Percentiles rank a stretch among this genome's conserved stretches.
These are phyloP conservation scores for Mythimna albipuncta DNA, from an alignment of 2,888 invertebrate genomes.

Conservation along the genomic window DNA sequence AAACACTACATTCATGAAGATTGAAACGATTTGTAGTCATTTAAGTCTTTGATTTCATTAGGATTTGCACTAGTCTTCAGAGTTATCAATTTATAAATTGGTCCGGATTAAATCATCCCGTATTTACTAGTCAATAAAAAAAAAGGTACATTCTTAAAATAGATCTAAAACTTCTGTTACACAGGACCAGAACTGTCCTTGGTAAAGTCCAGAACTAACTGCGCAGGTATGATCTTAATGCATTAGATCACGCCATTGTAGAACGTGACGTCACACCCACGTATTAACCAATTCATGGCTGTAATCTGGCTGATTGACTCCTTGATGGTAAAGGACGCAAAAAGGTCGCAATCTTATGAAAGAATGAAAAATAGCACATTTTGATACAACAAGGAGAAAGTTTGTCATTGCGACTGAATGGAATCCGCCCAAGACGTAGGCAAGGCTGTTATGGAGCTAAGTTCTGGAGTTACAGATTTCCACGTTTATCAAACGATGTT, in stretches of 20 bases:
- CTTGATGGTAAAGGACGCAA: background rate
- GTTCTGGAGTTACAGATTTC: no score
- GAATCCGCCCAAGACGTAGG: no score
- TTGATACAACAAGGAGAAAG: no score
- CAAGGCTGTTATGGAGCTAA: no score
- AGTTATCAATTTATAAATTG: background rate
- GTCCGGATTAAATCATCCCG: no score
- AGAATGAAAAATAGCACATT: no score
- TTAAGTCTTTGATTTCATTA: background rate
- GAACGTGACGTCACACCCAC: constrained; percentile 18
- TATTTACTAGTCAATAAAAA: background rate
- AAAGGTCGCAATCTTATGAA: background rate
- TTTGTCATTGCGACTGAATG: no score
- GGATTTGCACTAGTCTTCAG: background rate
- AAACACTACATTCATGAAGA: no score
- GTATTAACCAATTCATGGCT: constrained; percentile 35
- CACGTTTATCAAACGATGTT: no score
- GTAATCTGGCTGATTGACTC: background rate
- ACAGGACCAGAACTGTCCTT: constrained; percentile 12
- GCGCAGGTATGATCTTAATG: constrained; percentile 14
- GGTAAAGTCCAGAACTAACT: constrained; percentile 15
- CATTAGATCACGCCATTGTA: constrained; percentile 10
- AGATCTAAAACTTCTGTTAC: background rate
- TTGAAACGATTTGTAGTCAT: background rate
- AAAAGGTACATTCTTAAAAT: background rate